Conservation (phyloP, 2,797 vertebrate species). For the Austrolebias charrua region DNA sequence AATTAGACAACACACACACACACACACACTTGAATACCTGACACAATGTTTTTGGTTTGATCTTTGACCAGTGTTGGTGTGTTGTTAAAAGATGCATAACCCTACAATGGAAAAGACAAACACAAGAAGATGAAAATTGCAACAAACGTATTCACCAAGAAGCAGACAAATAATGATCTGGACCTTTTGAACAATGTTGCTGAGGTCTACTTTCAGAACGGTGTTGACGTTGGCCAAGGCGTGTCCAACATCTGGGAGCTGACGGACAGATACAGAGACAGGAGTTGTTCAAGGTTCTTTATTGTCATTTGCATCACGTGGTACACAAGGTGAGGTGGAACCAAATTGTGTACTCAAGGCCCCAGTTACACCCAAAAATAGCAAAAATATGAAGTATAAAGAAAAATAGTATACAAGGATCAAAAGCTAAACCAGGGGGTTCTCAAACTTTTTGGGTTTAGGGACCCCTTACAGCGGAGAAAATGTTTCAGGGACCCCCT, state of each 20-base stretch:
- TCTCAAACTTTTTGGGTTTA: no score
- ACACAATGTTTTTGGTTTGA: slow-evolving; percentile 83
- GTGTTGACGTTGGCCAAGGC: slow-evolving; percentile 81
- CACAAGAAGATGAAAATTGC: background rate
- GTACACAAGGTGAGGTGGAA: no score
- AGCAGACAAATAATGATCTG: background rate
- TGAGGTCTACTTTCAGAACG: slow-evolving; percentile 87
- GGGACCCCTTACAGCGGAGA: no score
- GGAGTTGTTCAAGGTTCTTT: background rate
- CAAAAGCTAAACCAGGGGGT: no score
- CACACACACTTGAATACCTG: slow-evolving; percentile 77
- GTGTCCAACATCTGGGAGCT: slow-evolving; percentile 83
- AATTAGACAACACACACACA: slow-evolving; percentile 9
- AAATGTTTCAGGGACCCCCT: no score
- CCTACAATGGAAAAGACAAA: slow-evolving; percentile 72
- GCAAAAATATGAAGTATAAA: no score
- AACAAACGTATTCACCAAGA: background rate
- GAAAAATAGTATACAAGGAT: no score
- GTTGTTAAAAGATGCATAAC: slow-evolving; percentile 88
- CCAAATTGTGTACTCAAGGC: no score
- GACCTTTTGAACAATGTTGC: slow-evolving; percentile 86
- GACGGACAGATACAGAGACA: slow-evolving; percentile 14
- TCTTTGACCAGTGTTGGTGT: slow-evolving; percentile 86
- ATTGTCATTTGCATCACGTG: no score
- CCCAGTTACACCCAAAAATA: no score